Base-by-base conservation (phyloP, 1,140 invertebrate species). In the Hyles euphorbiae region DNA sequence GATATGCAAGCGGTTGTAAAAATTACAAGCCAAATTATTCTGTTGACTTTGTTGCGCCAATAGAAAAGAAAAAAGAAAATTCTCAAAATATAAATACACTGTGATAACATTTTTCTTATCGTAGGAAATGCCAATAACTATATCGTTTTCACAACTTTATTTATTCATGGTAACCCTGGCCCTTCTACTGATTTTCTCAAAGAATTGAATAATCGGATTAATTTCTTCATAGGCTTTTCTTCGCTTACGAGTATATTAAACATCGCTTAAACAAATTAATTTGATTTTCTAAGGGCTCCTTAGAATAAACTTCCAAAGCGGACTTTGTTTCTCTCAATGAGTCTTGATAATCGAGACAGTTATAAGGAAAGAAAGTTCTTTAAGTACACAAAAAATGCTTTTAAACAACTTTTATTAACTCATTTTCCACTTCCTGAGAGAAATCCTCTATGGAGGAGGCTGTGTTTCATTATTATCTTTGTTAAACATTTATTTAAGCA, bases 281-380 rank as follows among this genome's bases (percentile, higher is more conserved):
- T 60, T 63, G 56, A 61, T 59, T 68, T 65, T 60, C 43, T 58
- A 40, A 63, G 53, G 36, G 49, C 51, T 53, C 46, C 60, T 64
- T 50, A 60, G 12, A 58, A 57, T 56, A 43, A 61, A 61, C 60
- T 60, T 65, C 58, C 64, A 57, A 63, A 52, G 56, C 48, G 48
- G 61, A 57, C 56, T 61, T 61, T 66, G 50, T 58, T 64, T 59
- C 56, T 45, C 50, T 59, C 58, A 63, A 64, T 61, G 60, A 50
- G 40, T 48, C 58, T 61, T 69, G 59, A 53, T 66, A 63, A 66
- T 60, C 63, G 56, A 61, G 58, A 63, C 58, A 56, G 46, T 60
- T 67, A 50, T 52, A 56, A 64, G 49, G 55, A 58, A 55, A 52
- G 33, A 53, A 65, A 63, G 58, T 59, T 63, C 34, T 34, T 53